These are phyloP conservation scores for Agrochola circellaris DNA, from an alignment of 2,888 invertebrate species.

Conservation along the genomic window DNA sequence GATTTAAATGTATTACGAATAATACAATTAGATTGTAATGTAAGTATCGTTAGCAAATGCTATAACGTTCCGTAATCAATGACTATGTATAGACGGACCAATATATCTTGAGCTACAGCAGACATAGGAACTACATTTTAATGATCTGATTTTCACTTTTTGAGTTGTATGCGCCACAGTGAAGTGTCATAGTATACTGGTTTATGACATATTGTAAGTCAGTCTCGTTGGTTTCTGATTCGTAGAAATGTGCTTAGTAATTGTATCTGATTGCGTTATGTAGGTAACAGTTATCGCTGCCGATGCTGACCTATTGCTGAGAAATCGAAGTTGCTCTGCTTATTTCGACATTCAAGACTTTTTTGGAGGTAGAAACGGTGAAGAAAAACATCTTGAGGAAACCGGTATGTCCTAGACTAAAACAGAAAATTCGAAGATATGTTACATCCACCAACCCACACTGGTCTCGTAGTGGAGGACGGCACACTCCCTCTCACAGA, in stretches of 20 bases:
- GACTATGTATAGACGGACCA: conserved; percentile 11
- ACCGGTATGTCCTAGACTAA: no score
- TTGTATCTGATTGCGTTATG: conserved; percentile 22
- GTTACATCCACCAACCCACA: no score
- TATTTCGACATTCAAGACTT: conserved; percentile 1
- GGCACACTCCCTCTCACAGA: no score
- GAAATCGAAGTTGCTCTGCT: background rate
- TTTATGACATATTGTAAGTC: background rate
- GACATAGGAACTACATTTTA: background rate
- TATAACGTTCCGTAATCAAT: conserved; percentile 44
- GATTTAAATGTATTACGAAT: conserved; percentile 39
- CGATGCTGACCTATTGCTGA: background rate
- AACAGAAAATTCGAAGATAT: no score
- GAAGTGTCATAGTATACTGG: conserved; percentile 16
- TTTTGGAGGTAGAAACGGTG: background rate
- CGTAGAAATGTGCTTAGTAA: conserved; percentile 49
- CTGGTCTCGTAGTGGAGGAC: no score
- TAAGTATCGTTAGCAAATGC: conserved; percentile 33
- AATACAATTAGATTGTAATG: conserved; percentile 35
- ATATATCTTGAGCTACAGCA: conserved; percentile 11
- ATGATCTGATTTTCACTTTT: background rate
- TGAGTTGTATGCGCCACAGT: background rate
- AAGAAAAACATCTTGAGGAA: no score
- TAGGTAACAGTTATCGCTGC: background rate
- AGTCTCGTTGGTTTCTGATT: conserved; percentile 23